phyloP scores from a whole-genome alignment of 2,888 invertebrate species.

The Stenolophus ochropezus region DNA sequence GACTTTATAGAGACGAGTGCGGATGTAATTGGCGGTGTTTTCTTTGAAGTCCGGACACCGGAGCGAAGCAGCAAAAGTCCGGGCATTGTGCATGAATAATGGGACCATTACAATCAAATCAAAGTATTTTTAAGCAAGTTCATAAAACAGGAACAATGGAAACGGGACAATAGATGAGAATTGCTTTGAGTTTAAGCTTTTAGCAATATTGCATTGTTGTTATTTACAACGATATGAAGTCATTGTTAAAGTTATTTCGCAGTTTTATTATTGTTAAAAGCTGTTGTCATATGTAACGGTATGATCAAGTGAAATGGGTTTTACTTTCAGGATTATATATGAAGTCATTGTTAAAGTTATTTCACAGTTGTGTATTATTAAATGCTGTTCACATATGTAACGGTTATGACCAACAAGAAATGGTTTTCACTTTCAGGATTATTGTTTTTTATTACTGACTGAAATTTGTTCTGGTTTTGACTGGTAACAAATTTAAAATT shows the following conservation, averaged over 20 bases:
- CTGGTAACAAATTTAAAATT: no score
- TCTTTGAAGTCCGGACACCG: neutral
- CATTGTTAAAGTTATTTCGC: neutral
- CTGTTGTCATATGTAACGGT: no score
- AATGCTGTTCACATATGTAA: no score
- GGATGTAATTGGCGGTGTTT: neutral
- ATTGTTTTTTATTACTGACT: no score
- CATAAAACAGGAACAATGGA: neutral
- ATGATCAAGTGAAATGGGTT: no score
- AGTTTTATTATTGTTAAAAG: no score
- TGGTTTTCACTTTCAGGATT: no score
- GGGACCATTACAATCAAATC: neutral
- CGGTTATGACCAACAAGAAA: no score
- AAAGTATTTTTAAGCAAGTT: neutral
- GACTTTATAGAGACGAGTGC: neutral
- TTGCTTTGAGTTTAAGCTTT: neutral
- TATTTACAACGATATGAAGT: neutral
- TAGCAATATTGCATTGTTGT: neutral
- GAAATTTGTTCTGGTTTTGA: no score
- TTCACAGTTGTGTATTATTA: no score
- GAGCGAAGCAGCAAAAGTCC: neutral
- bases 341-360: neutral
- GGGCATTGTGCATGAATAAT: neutral
- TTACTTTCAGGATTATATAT: no score
- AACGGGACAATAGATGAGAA: neutral